These are phyloP conservation scores for Morbakka virulenta DNA, from an alignment of 30 jellyfish, hydroid and myxozoan genomes.

Conservation along the genomic window DNA sequence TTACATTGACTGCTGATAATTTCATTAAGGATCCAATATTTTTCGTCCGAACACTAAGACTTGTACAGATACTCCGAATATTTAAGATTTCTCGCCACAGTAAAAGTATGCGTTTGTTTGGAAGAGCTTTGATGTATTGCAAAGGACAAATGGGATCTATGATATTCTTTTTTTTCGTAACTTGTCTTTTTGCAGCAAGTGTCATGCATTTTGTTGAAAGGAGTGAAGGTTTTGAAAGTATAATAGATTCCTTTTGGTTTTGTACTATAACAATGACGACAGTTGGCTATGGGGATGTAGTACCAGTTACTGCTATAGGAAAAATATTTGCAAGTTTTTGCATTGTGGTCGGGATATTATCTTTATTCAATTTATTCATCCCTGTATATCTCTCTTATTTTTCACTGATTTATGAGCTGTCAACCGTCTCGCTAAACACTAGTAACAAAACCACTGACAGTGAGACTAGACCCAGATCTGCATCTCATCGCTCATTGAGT, in stretches of 20 bases:
- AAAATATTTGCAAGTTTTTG: slow-evolving; percentile 38
- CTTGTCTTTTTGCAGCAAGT: slow-evolving; percentile 55
- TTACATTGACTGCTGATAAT: not conserved
- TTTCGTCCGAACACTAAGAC: slow-evolving; percentile 2
- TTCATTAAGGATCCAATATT: not conserved
- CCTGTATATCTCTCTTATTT: slow-evolving; percentile 69
- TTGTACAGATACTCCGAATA: slow-evolving; percentile 50
- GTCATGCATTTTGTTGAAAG: slow-evolving; percentile 53
- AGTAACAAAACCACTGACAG: not conserved
- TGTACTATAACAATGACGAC: slow-evolving; percentile 74
- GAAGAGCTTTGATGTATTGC: slow-evolving; percentile 45
- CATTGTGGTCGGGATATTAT: slow-evolving; percentile 44
- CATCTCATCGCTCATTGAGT: not conserved
- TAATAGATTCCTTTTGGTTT: slow-evolving; percentile 68
- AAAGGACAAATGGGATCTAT: slow-evolving; percentile 54
- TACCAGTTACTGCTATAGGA: slow-evolving; percentile 59
- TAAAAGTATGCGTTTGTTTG: slow-evolving; percentile 44
- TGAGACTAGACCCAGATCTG: not conserved
- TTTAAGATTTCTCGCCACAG: slow-evolving; percentile 50
- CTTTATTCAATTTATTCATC: slow-evolving; percentile 44
- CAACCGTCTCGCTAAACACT: slow-evolving; percentile 1
- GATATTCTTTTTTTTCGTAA: slow-evolving; percentile 42
- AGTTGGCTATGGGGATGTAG: slow-evolving; percentile 72
- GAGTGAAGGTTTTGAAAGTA: slow-evolving; percentile 3
- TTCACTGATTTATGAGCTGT: slow-evolving; percentile 55